Base-by-base conservation (phyloP, 2,113 vertebrate species). In the Tylochromis polylepis region DNA sequence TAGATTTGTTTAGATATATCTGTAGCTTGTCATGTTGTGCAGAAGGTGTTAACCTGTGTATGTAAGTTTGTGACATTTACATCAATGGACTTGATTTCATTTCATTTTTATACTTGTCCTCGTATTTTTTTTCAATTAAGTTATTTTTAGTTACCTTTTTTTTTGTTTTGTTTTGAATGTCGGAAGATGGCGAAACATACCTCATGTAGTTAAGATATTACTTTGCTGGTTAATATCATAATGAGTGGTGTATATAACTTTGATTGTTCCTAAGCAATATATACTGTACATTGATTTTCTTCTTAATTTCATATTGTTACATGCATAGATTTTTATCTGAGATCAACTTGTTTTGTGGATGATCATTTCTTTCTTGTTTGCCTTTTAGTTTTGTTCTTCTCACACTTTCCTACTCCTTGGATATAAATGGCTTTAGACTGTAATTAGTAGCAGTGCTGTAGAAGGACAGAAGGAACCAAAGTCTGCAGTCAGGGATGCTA, bases 181-280 rank as follows among this genome's bases (percentile, higher is more conserved):
- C 81, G 77, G 59, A 70, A 92, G 92, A 88, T 79, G 79, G 91
- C 87, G 84, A 88, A 94, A 91, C 91, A 94, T 96, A 96, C 95
- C 95, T 96, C 95, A 95, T 95, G 91, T 94, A 91, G 88, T 94
- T 91, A 89, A 85, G 24, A 85, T 16, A 56, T 92, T 92, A 87
- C 78, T 89, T 94, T 91, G 59, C 75, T 89, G 49, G 81, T 88
- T 91, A 85, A 16, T 91, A 80, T 91, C 83, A 92, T 91, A 59
- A 75, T 89, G 83, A 92, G 83, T 81, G 57, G 83, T 94, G 91
- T 93, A 93, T 15, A 89, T 94, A 89, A 89, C 77, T 89, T 86
- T 90, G 86, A 94, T 89, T 89, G 93, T 96, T 95, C 93, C 83
- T 80, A 95, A 97, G 96, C 96, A 97, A 97, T 97, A 96, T 95